Base-by-base conservation (phyloP, 1,140 invertebrate genomes). In the Archivesica marissinica region DNA sequence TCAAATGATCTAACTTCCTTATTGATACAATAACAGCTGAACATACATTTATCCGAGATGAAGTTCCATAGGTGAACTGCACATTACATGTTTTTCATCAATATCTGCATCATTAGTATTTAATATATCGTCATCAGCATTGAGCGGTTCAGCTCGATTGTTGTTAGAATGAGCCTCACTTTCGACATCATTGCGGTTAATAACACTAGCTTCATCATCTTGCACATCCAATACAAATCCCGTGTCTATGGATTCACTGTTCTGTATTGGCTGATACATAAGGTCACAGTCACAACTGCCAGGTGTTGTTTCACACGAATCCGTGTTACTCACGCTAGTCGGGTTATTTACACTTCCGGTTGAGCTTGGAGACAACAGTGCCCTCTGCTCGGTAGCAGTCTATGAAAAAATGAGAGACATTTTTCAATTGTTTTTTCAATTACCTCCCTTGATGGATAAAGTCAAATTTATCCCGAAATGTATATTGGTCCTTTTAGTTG, bases 291-390 rank as follows among this genome's bases (percentile, higher is more conserved):
- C 68, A 50, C 68, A 50, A 50, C 68, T 72, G 15, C 68, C 33
- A 3, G 41, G 68, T 11, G 41, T 72, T 6, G 68, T 72, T 15
- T 70, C 66, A 41, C 66, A 41, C 3, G 66, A 70, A 0, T 70
- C 66, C 1, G 66, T 70, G 25, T 72, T 72, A 47, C 39, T 72
- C n/a, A 44, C 28, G n/a, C 66, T 47, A 6, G 66, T 70, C 41
- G 28, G 68, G 25, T 72, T 47, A 72, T 72, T 72, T 20, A 72
- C 68, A 33, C 68, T 72, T 33, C 68, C 68, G 13, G 68, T 28
- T 25, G 68, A 72, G 23, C 68, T 44, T 3, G 39, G 68, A 47
- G 68, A 72, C 25, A 72, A 17, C 20, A 72, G 28, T 1, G 68
- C 68, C 7, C 28, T 30, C 15, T 72, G 68, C 23, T 72, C 68